Base-by-base conservation (phyloP, 2,888 invertebrate genomes). In the Euzetes globulus region DNA sequence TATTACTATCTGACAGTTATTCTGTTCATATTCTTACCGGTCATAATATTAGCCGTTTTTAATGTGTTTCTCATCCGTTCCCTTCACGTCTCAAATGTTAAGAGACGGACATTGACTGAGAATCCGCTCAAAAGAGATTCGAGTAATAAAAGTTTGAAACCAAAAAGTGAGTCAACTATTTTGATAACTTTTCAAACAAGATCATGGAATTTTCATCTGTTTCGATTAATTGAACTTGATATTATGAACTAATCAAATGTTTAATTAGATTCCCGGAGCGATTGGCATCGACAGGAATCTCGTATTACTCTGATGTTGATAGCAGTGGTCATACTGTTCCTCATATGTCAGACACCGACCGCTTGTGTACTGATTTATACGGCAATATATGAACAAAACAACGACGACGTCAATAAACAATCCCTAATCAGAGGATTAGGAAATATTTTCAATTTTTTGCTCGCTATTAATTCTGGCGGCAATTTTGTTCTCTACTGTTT, bases 401-500 rank as follows among this genome's bases (percentile, higher is more conserved):
- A 78, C 5, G 73, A 77, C n/a, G 78, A 79, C n/a, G 52, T 75
- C 15, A 80, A 79, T 25, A 81, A 82, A 72, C 77, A 80, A 13
- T 80, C 80, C 29, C 76, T 83, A 25, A 77, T 82, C 50, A 76
- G 77, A 27, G 80, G 77, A 27, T 80, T 84, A 1, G 83, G 83
- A 13, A 84, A 85, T 77, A 79, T 85, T n/a, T 82, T 83, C 77
- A 85, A 86, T 77, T 79, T 85, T 11, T 80, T 85, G 25, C 83
- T 84, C 15, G 82, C 84, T 63, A 79, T 85, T 70, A 86, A 86
- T 79, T 82, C 84, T 13, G 83, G 85, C 0, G 82, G 83, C n/a
- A 86, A 86, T 79, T 86, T 86, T 78, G 79, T 85, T 25, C 80
- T 86, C 19, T 86, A 85, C 78, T 84, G 84, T 3, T 82, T 83